Evolutionary conservation across 2,113 vertebrate species (phyloP).

Genomic region (Gymnogyps californianus): DNA sequence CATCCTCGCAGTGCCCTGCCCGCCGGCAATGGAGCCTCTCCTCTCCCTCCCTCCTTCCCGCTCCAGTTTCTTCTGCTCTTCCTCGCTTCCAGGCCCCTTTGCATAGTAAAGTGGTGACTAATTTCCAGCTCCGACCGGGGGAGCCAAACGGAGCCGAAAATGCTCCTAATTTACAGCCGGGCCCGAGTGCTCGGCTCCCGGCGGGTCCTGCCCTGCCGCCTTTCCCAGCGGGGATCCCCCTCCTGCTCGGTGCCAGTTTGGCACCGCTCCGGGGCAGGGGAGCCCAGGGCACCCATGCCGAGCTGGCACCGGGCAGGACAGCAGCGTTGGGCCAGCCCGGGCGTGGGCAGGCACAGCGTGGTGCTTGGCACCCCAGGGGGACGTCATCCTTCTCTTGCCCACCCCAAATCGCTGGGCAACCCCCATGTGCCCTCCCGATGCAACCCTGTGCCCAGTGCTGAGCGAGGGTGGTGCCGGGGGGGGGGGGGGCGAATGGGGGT

Average conservation of each 20-base stretch:
- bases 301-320: not conserved
- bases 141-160: constrained; percentile 52
- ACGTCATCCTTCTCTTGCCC: not conserved
- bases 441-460: not conserved
- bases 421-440: accelerated
- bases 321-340: not conserved
- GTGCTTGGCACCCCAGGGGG: not conserved
- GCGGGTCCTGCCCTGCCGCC: not conserved
- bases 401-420: not conserved
- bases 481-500: not conserved
- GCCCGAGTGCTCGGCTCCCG: not conserved
- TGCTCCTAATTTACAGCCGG: constrained; percentile 18
- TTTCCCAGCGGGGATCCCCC: not conserved
- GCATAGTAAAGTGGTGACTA: constrained; percentile 69
- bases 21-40: not conserved
- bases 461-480: not conserved
- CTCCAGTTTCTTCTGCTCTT: constrained; percentile 36
- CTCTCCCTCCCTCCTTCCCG: not conserved
- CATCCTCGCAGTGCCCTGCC: constrained; percentile 53
- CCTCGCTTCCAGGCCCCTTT: constrained; percentile 45
- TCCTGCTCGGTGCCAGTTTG: not conserved
- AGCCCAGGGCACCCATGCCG: not conserved
- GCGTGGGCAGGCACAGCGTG: not conserved
- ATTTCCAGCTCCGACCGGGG: constrained; percentile 56
- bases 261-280: accelerated